A percentile compares a stretch with the other conserved stretches of the same genome.
phyloP scores from a whole-genome alignment of 2,113 vertebrate species.

The Leptobrachium ailaonicum region DNA sequence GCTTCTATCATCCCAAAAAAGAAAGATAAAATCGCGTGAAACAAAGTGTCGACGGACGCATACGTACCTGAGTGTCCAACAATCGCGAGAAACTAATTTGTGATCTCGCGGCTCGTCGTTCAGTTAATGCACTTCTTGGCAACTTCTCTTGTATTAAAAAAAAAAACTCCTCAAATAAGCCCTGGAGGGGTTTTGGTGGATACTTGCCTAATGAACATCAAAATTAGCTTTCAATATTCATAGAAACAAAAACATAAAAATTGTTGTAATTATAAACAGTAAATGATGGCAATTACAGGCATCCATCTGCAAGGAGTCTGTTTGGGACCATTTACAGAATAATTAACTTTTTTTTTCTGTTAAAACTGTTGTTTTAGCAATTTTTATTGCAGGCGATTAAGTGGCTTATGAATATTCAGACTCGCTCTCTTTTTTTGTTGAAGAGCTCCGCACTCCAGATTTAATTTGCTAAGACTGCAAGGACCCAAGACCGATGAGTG shows the following conservation, averaged over 20 bases:
- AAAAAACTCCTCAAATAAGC: conserved; percentile 34
- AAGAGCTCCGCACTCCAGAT: background rate
- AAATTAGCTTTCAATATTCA: conserved; percentile 48
- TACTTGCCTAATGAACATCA: conserved; percentile 46
- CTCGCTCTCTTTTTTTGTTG: background rate
- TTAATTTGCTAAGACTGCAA: no score
- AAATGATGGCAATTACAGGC: conserved; percentile 43
- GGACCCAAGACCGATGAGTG: no score
- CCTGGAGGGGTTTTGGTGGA: conserved; percentile 41
- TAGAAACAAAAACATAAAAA: conserved; percentile 44
- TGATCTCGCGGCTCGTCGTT: conserved; percentile 34
- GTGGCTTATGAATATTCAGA: conserved; percentile 19
- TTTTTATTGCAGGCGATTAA: conserved; percentile 18
- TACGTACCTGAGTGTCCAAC: conserved; percentile 27
- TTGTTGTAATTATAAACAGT: conserved; percentile 39
- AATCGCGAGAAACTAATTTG: conserved; percentile 33
- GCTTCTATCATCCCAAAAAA: conserved; percentile 21
- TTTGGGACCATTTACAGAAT: conserved; percentile 29
- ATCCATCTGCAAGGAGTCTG: conserved; percentile 36
- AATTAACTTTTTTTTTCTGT: conserved; percentile 22
- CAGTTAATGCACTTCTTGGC: conserved; percentile 39
- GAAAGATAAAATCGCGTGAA: conserved; percentile 12
- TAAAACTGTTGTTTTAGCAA: conserved; percentile 30
- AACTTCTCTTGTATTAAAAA: conserved; percentile 26
- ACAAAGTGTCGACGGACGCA: background rate